Percentiles rank a stretch among this genome's conserved stretches.
These are phyloP conservation scores for Epistrophe grossulariae DNA, from an alignment of 2,888 invertebrate genomes.

Conservation along the genomic window DNA sequence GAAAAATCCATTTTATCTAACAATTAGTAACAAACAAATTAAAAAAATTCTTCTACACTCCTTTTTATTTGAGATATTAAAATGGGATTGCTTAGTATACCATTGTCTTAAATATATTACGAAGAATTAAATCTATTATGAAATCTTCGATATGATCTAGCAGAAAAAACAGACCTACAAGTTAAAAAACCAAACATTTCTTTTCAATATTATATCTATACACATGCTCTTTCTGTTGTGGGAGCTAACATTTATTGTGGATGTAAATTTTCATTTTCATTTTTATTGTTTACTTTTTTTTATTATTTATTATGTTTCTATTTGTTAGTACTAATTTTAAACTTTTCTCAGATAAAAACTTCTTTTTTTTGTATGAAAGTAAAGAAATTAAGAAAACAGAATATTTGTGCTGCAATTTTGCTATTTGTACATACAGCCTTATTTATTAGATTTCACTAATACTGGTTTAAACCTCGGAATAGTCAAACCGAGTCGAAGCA, in stretches of 20 bases:
- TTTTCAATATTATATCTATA: background rate
- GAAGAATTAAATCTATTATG: background rate
- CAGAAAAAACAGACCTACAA: background rate
- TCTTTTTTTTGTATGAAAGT: background rate
- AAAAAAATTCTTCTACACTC: no score
- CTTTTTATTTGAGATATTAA: background rate
- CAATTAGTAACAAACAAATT: no score
- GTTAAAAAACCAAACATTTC: background rate
- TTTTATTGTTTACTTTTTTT: slow-evolving; percentile 2
- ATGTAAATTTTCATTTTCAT: slow-evolving; percentile 19
- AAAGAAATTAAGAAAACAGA: slow-evolving; percentile 13
- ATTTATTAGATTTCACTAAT: no score
- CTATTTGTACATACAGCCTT: no score
- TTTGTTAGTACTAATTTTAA: background rate
- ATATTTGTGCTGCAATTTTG: slow-evolving; percentile 62
- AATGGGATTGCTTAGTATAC: background rate
- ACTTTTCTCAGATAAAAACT: background rate
- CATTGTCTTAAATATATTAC: background rate
- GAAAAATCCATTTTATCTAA: no score
- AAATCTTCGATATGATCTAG: background rate
- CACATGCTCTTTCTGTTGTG: background rate
- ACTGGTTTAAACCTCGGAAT: no score
- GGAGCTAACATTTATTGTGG: background rate
- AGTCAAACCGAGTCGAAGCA: no score
- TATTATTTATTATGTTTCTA: background rate